These are phyloP conservation scores for Drosophila tripunctata DNA, from an alignment of 2,888 invertebrate genomes.

Conservation along the genomic window DNA sequence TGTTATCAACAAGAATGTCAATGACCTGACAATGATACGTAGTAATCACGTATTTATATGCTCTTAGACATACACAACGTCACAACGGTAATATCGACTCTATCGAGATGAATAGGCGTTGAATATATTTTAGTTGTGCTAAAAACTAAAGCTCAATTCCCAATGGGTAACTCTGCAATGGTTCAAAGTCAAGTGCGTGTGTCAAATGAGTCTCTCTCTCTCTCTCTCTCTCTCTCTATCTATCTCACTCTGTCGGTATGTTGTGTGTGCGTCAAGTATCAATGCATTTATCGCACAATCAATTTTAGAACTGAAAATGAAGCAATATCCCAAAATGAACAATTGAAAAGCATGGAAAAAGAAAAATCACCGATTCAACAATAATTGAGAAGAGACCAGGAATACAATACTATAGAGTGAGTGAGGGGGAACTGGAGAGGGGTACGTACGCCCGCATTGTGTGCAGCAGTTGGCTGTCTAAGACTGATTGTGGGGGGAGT, in stretches of 20 bases:
- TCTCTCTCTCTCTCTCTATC: neutral
- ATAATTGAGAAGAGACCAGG: conserved; percentile 42
- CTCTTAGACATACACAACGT: too few relatives aligned
- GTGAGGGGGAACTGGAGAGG: neutral
- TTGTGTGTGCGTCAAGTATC: conserved; percentile 19
- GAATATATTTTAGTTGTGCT: too few relatives aligned
- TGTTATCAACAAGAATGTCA: conserved; percentile 1
- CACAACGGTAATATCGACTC: too few relatives aligned
- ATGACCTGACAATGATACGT: neutral
- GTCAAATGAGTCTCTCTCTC: conserved; percentile 3
- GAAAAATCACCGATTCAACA: conserved; percentile 41
- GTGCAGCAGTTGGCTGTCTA: conserved; percentile 11
- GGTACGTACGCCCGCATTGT: conserved; percentile 10
- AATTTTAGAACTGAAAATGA: conserved; percentile 32
- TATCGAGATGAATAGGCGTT: too few relatives aligned
- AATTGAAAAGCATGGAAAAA: conserved; percentile 45
- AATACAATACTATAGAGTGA: neutral
- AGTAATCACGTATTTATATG: neutral
- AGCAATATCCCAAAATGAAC: conserved; percentile 22
- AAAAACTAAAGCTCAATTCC: neutral
- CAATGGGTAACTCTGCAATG: neutral
- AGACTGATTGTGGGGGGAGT: too few relatives aligned
- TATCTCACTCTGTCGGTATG: neutral
- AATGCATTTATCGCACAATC: conserved; percentile 54
- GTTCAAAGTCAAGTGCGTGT: conserved; percentile 19